These are phyloP conservation scores for Zaprionus capensis DNA, from an alignment of 1,140 invertebrate genomes.

Conservation along the genomic window DNA sequence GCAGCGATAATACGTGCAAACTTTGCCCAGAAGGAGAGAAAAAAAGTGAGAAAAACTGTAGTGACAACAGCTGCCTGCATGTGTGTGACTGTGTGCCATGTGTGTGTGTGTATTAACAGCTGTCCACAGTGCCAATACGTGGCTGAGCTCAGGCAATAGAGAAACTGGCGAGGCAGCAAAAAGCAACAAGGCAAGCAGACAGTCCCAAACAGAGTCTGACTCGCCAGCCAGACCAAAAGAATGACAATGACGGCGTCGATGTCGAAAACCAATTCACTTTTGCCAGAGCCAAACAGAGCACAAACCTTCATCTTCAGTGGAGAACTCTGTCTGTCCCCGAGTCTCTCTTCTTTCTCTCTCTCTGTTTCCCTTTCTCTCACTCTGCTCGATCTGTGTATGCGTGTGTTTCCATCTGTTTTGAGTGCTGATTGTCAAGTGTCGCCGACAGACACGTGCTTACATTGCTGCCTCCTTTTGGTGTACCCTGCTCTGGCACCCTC, in stretches of 20 bases:
- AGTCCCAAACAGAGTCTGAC: neutral
- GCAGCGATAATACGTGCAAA: slow-evolving; percentile 71
- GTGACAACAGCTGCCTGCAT: slow-evolving; percentile 8
- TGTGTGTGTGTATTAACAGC: slow-evolving; percentile 63
- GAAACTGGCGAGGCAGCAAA: slow-evolving; percentile 12
- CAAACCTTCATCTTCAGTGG: slow-evolving; percentile 42
- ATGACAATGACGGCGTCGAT: slow-evolving; percentile 46
- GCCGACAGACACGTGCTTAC: slow-evolving; percentile 74
- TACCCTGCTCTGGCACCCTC: slow-evolving; percentile 11
- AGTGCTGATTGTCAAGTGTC: slow-evolving; percentile 79
- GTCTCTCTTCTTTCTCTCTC: slow-evolving; percentile 12
- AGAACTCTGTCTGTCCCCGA: slow-evolving; percentile 23
- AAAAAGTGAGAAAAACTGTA: neutral
- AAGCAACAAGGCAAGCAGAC: slow-evolving; percentile 14
- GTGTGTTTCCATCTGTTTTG: slow-evolving; percentile 62
- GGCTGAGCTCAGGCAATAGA: slow-evolving; percentile 9
- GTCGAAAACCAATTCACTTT: slow-evolving; percentile 56
- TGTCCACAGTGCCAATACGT: slow-evolving; percentile 67
- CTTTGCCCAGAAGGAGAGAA: slow-evolving; percentile 38
- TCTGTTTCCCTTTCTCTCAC: neutral
- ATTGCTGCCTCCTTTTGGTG: slow-evolving; percentile 48
- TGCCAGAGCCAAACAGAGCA: slow-evolving; percentile 24
- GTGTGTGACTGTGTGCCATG: slow-evolving; percentile 27
- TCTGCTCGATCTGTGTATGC: slow-evolving; percentile 9
- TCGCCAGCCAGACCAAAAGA: slow-evolving; percentile 33